A percentile compares a stretch with the other conserved stretches of the same genome.
Conservation (phyloP, 2,113 vertebrate species). For the Grammomys dolichurus region DNA sequence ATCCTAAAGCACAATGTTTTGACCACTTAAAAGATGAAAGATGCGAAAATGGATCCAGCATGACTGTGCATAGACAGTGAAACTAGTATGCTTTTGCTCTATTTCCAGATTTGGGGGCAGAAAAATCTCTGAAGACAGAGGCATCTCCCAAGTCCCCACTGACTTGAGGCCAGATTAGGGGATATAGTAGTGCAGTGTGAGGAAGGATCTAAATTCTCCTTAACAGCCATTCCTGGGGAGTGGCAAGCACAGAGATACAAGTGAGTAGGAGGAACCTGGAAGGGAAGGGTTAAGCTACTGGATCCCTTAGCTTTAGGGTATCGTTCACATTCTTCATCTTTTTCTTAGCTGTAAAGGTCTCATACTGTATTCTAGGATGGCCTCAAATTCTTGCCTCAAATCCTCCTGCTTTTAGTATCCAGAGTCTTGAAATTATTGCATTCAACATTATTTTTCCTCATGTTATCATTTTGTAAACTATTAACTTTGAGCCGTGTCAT, state of each 20-base stretch:
- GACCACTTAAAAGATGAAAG: slow-evolving; percentile 30
- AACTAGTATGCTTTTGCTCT: not conserved
- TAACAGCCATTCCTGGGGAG: fast-evolving
- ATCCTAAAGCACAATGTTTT: slow-evolving; percentile 42
- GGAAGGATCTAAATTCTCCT: not conserved
- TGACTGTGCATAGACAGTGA: not conserved
- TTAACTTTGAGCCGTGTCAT: slow-evolving; percentile 1
- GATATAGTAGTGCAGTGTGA: not conserved
- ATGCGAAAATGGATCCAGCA: not conserved
- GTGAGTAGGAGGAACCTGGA: fast-evolving
- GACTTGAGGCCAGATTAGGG: not conserved
- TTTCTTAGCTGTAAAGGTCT: not conserved
- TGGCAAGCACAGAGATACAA: not conserved
- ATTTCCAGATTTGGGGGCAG: not conserved
- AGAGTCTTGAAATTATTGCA: not conserved
- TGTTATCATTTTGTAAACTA: not conserved
- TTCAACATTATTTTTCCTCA: not conserved
- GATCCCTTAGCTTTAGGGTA: not conserved
- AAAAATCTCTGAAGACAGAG: slow-evolving; percentile 1
- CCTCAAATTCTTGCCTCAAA: not conserved
- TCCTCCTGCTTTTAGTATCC: not conserved
- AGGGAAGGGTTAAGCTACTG: not conserved
- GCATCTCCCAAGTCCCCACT: not conserved
- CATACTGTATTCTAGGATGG: too few relatives aligned
- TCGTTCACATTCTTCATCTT: not conserved